Evolutionary conservation across 2,888 invertebrate species (phyloP).

Genomic region (Phalera bucephala): DNA sequence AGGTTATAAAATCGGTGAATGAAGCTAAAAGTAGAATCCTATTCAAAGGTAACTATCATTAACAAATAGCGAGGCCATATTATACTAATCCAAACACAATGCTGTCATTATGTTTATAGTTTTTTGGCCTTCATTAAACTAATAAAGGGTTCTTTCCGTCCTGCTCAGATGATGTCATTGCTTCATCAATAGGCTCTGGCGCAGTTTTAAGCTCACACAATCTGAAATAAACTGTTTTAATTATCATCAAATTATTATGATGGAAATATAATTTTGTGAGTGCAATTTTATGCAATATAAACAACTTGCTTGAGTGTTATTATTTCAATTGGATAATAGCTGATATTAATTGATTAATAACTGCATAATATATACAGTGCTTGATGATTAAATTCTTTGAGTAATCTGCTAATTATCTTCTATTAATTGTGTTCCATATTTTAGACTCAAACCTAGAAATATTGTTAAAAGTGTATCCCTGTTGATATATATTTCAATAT

Average conservation of each 20-base stretch:
- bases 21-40: constrained; percentile 63
- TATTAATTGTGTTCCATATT: no score
- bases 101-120: constrained; percentile 13
- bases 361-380: constrained; percentile 2
- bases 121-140: constrained; percentile 38
- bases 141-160: constrained; percentile 34
- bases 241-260: background rate
- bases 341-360: background rate
- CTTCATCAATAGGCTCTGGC: background rate
- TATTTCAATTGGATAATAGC: constrained; percentile 3
- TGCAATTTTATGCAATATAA: constrained; percentile 8
- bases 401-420: no score
- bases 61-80: constrained; percentile 12
- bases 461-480: no score
- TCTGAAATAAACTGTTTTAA: constrained; percentile 5
- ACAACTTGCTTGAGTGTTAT: constrained; percentile 3
- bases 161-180: constrained; percentile 49
- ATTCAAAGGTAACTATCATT: constrained; percentile 55
- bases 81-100: constrained; percentile 15
- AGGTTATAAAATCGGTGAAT: constrained; percentile 52
- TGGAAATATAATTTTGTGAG: constrained; percentile 21
- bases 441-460: no score
- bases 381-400: no score
- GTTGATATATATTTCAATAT: no score
- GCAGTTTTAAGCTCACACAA: constrained; percentile 8